phyloP scores from a whole-genome alignment of 2,888 invertebrate genomes.

The Lochmaea crataegi region DNA sequence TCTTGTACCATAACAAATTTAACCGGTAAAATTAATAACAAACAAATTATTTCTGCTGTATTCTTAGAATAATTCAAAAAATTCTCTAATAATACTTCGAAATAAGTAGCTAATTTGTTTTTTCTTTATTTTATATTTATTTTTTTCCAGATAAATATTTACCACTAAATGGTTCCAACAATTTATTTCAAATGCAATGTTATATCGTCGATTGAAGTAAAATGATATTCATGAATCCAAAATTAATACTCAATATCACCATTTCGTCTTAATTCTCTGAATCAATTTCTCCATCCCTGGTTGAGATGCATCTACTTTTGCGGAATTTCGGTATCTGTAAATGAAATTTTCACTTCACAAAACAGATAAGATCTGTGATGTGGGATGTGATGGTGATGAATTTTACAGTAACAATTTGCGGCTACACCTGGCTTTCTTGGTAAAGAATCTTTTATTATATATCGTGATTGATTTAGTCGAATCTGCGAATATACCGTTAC shows the following conservation, averaged over 20 bases:
- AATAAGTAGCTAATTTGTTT: not conserved
- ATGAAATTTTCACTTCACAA: not conserved
- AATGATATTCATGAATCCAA: too few species aligned
- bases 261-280: too few species aligned
- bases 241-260: too few species aligned
- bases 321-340: too few species aligned
- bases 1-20: not conserved
- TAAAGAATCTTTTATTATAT: not conserved
- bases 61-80: not conserved
- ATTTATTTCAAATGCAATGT: too few species aligned
- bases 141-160: not conserved
- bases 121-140: not conserved
- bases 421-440: constrained; percentile 1
- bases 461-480: not conserved
- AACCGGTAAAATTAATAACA: not conserved
- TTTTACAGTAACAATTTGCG: not conserved
- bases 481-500: not conserved
- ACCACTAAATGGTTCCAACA: not conserved
- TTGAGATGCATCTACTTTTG: too few species aligned
- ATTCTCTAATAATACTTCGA: not conserved
- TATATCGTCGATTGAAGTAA: too few species aligned
- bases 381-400: constrained; percentile 1
- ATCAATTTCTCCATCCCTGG: too few species aligned
- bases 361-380: constrained; percentile 2
- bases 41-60: not conserved